phyloP scores from a whole-genome alignment of 2,113 vertebrate species.

The Phyllostomus hastatus region DNA sequence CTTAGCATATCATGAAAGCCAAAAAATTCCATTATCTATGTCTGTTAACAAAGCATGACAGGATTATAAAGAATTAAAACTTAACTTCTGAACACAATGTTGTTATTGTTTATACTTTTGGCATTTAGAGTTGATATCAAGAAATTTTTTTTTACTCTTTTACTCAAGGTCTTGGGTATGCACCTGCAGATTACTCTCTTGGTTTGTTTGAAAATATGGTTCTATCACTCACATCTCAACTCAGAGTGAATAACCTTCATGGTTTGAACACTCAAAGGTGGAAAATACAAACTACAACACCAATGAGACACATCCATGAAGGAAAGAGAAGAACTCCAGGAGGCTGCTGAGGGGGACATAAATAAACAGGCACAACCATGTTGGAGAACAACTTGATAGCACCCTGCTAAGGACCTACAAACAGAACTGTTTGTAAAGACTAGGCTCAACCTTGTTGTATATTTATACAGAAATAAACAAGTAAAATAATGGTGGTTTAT shows the following conservation, averaged over 20 bases:
- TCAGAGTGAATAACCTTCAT: slow-evolving; percentile 71
- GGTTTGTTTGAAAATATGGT: slow-evolving; percentile 89
- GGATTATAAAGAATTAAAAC: slow-evolving; percentile 85
- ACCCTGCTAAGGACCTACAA: too few species aligned
- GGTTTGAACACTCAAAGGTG: slow-evolving; percentile 62
- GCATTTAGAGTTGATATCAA: slow-evolving; percentile 80
- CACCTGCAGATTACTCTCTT: slow-evolving; percentile 80
- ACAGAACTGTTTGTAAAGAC: background rate
- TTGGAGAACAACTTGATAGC: background rate
- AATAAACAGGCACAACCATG: background rate
- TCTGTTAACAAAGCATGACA: slow-evolving; percentile 69
- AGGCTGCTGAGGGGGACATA: background rate
- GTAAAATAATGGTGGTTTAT: background rate
- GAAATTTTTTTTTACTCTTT: slow-evolving; percentile 48
- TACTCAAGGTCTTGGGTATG: slow-evolving; percentile 78
- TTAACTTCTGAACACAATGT: slow-evolving; percentile 87
- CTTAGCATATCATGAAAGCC: slow-evolving; percentile 78
- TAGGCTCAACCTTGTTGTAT: background rate
- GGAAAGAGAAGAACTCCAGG: background rate
- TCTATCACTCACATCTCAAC: slow-evolving; percentile 78
- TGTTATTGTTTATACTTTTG: slow-evolving; percentile 86
- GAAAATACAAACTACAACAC: background rate
- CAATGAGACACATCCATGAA: background rate
- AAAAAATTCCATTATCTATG: slow-evolving; percentile 64
- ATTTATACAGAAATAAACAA: background rate